Evolutionary conservation across 2,113 vertebrate species (phyloP).

Genomic region (Amazona vittata): DNA sequence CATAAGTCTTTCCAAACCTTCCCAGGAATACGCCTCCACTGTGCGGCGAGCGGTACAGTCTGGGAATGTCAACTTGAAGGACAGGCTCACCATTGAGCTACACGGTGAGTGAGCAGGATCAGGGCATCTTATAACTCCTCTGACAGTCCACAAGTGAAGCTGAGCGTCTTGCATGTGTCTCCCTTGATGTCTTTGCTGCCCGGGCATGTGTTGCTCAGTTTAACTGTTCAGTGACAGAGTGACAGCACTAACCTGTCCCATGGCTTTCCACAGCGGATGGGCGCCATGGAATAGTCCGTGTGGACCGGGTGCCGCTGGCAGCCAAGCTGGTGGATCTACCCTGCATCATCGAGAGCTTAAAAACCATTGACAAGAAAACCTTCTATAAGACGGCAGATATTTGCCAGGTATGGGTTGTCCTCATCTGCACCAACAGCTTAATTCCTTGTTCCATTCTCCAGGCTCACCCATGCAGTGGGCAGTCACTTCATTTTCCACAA

Average conservation of each 20-base stretch:
- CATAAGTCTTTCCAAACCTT: not conserved
- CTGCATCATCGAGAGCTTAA: slow-evolving; percentile 88
- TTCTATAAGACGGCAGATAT: slow-evolving; percentile 96
- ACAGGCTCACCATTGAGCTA: slow-evolving; percentile 92
- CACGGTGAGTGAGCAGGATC: slow-evolving; percentile 79
- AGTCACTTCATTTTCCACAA: not conserved
- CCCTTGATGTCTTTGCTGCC: not conserved
- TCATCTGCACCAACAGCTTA: not conserved
- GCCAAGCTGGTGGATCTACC: slow-evolving; percentile 94
- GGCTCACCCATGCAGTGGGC: not conserved
- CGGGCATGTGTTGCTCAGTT: not conserved
- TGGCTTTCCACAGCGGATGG: slow-evolving; percentile 80
- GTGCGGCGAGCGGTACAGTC: slow-evolving; percentile 88
- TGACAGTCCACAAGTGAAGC: not conserved
- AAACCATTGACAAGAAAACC: slow-evolving; percentile 93
- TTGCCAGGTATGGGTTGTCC: slow-evolving; percentile 85
- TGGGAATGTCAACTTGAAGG: slow-evolving; percentile 82
- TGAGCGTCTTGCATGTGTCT: not conserved
- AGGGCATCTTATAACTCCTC: not conserved
- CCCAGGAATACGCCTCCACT: slow-evolving; percentile 90
- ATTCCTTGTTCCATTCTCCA: not conserved
- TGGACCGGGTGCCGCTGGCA: slow-evolving; percentile 87
- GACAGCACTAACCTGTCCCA: not conserved
- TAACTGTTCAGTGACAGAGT: not conserved
- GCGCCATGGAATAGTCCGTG: slow-evolving; percentile 88